Conservation (phyloP, 2,113 vertebrate species). For the Osmerus eperlanus region DNA sequence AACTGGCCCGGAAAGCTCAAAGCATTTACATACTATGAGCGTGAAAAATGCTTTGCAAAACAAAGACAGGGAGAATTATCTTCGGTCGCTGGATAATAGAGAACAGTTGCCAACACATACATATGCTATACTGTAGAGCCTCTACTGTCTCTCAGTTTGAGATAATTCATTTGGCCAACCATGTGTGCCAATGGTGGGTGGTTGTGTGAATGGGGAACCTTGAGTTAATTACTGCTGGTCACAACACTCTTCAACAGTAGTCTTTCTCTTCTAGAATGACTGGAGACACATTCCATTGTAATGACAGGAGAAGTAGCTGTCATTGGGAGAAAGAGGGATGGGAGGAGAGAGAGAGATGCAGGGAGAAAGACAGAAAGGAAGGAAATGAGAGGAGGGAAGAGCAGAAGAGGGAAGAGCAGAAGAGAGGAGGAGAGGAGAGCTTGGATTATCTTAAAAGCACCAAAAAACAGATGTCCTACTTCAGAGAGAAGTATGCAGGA, state of each 20-base stretch:
- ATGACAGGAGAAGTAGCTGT: slow-evolving; percentile 10
- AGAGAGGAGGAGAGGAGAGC: slow-evolving; percentile 17
- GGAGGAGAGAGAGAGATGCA: neutral
- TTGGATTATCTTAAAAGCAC: neutral
- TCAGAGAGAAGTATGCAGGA: slow-evolving; percentile 1
- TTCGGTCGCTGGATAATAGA: neutral
- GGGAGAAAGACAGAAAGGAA: slow-evolving; percentile 10
- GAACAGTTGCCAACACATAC: slow-evolving; percentile 11
- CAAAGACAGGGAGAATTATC: slow-evolving; percentile 12
- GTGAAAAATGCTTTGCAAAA: slow-evolving; percentile 22
- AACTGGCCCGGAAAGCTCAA: slow-evolving; percentile 4
- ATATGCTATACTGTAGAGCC: neutral
- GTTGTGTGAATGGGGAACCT: neutral
- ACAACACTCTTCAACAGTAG: slow-evolving; percentile 22
- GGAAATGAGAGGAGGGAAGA: slow-evolving; percentile 8
- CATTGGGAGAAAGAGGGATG: neutral
- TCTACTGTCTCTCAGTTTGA: neutral
- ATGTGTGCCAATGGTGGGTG: neutral
- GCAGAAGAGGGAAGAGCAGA: neutral
- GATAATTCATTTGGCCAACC: neutral
- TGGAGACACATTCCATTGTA: slow-evolving; percentile 21
- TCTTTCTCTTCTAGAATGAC: slow-evolving; percentile 19
- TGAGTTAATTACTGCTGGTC: slow-evolving; percentile 24
- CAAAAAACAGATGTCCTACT: slow-evolving; percentile 20
- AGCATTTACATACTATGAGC: neutral